Evolutionary conservation across 2,888 invertebrate genomes (phyloP), one percentile per base, ranked within the genome.

Genomic region (Branchipolynoe longqiensis): DNA sequence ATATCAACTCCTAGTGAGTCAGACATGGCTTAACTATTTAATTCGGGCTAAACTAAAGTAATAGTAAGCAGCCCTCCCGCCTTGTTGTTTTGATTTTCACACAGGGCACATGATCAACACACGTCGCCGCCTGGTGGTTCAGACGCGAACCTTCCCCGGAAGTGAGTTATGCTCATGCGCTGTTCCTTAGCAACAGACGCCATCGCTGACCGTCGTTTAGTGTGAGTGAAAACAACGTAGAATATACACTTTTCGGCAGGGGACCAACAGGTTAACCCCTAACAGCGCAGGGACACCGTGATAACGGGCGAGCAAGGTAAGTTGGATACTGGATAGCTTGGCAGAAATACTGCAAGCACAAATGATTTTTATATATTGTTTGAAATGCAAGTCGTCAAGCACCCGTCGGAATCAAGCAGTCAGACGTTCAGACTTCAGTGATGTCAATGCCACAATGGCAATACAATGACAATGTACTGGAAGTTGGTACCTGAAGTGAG

Each of bases 111-210:
- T 78, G 78, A 78, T 33, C 25, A 28, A 4, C 54, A 8, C 3
- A 6, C 38, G 41, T 40, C 28, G 41, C 36, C 83, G 28, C 41
- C 83, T 38, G 25, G 40, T 31, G 59, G 25, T 6, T 40, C 33
- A 25, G 25, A 58, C 2, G 31, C 25, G 25, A 82, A 28, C 41
- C 62, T 62, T 8, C 2, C n/a, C 31, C 14, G 56, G 56, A 82
- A 82, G 38, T 22, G 58, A n/a, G 14, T 22, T 1, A 14, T 56
- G 58, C 82, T 56, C 82, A 82, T 2, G 58, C 58, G 31, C 31
- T 22, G 82, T 82, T 33, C 56, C 82, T 22, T 82, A 82, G 82
- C 82, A 82, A 82, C 82, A 82, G 36, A 82, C 82, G 56, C 82
- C 82, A 82, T 82, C 82, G 58, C 58, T 82, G 82, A 58, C 82